Evolutionary conservation across 2,113 vertebrate species (phyloP), one percentile per base, ranked within the genome.

Genomic region (Zootoca vivipara): DNA sequence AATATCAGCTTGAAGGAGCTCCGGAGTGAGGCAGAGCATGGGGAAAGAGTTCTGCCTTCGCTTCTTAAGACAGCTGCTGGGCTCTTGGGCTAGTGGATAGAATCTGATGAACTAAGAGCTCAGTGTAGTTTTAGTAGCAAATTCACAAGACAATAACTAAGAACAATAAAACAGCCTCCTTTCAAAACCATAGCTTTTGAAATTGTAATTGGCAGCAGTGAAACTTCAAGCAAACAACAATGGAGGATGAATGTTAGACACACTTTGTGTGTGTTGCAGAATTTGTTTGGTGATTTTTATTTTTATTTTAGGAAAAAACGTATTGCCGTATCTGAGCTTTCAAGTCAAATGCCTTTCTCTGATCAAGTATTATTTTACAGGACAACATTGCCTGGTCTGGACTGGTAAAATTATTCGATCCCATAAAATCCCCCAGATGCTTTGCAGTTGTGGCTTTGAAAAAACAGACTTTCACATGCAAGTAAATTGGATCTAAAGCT

Each of bases 401-500:
- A 0, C 95, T 99, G 94, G 98, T 99, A 96, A 98, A 98, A 92
- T 97, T 99, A 87, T 99, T 99, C 92, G 98, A 99, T 95, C 98
- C 98, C 0, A 96, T 99, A 96, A 98, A 97, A 95, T 99, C 99
- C 13, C 99, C 99, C 28, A 98, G 98, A 96, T 99, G 99, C 93
- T 99, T 98, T 62, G 98, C 98, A 75, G 93, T 99, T 86, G 93
- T 99, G 81, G 98, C 98, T 83, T 92, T 99, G 95, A 99, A 99
- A 96, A 95, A 96, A 88, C 82, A 96, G 75, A 85, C 83, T 1
- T 89, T 90, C 82, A 91, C 65, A 58, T 83, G 67, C 89, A 95
- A 92, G 82, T 82, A 94, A 92, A 88, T 85, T 33, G 42, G 42
- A 83, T 83, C 79, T 87, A 79, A 94, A 46, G 74, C 70, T 81